Evolutionary conservation across 2,888 invertebrate genomes (phyloP).

Genomic region (Graphium colonna): DNA sequence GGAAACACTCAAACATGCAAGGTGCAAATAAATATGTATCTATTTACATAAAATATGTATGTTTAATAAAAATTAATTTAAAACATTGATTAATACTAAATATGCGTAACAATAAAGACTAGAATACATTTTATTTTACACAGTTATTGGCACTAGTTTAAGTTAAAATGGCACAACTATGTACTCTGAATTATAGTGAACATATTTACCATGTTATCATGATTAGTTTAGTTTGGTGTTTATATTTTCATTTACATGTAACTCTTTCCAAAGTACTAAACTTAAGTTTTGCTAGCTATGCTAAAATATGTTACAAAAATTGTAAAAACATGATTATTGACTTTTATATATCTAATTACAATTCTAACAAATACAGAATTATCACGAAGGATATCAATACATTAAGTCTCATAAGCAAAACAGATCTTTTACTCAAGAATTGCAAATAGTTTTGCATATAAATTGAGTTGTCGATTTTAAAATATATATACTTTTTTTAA

Average conservation of each 20-base stretch:
- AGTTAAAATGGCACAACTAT: constrained; percentile 74
- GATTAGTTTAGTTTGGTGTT: constrained; percentile 45
- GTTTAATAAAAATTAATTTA: constrained; percentile 63
- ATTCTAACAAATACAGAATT: constrained; percentile 71
- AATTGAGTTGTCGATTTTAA: constrained; percentile 12
- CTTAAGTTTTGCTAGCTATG: constrained; percentile 68
- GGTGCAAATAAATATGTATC: constrained; percentile 60
- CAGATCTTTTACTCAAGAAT: constrained; percentile 51
- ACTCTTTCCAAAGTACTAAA: constrained; percentile 39
- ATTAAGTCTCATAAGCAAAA: constrained; percentile 62
- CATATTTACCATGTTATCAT: constrained; percentile 38
- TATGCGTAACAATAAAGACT: constrained; percentile 80
- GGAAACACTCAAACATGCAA: constrained; percentile 57
- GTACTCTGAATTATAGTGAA: constrained; percentile 57
- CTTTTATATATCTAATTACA: constrained; percentile 61
- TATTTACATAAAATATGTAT: constrained; percentile 60
- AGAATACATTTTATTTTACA: constrained; percentile 77
- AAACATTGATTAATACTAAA: constrained; percentile 77
- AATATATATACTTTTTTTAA: constrained; percentile 13
- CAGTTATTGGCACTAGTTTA: constrained; percentile 80
- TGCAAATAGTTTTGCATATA: constrained; percentile 46
- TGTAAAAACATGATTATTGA: constrained; percentile 64
- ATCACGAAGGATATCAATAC: constrained; percentile 58
- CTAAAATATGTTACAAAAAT: constrained; percentile 71
- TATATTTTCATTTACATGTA: constrained; percentile 39